Evolutionary conservation across 1,140 invertebrate genomes (phyloP).

Genomic region (Lepidotrigona ventralis): DNA sequence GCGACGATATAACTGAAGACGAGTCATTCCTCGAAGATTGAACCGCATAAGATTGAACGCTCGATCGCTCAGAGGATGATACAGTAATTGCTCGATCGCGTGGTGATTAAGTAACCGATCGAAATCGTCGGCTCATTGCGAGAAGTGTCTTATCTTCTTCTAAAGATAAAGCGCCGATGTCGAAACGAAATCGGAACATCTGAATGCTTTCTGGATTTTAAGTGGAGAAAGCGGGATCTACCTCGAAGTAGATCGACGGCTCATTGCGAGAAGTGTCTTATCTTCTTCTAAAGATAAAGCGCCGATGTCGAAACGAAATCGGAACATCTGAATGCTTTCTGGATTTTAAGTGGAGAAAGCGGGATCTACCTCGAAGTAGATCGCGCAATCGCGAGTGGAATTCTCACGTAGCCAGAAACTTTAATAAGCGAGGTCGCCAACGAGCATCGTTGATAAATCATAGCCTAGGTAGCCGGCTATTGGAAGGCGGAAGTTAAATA

Average conservation of each 20-base stretch:
- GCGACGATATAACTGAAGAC: neutral
- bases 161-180: neutral
- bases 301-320: neutral
- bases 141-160: neutral
- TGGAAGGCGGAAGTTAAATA: constrained; percentile 61
- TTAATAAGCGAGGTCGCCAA: constrained; percentile 41
- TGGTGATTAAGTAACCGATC: neutral
- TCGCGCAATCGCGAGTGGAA: constrained; percentile 27
- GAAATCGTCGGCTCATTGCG: neutral
- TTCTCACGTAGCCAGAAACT: constrained; percentile 39
- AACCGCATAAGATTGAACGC: neutral
- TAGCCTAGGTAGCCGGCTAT: constrained; percentile 22
- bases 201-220: neutral
- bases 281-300: neutral
- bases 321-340: neutral
- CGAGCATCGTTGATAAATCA: constrained; percentile 39
- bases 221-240: neutral
- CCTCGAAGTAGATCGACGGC: too few relatives aligned
- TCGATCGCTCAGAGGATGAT: neutral
- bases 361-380: too few relatives aligned
- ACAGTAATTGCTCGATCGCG: neutral
- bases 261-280: neutral
- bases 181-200: neutral
- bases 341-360: neutral
- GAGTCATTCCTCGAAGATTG: neutral